These are phyloP conservation scores for Galerucella calmariensis DNA, from an alignment of 2,888 invertebrate species.

Conservation along the genomic window DNA sequence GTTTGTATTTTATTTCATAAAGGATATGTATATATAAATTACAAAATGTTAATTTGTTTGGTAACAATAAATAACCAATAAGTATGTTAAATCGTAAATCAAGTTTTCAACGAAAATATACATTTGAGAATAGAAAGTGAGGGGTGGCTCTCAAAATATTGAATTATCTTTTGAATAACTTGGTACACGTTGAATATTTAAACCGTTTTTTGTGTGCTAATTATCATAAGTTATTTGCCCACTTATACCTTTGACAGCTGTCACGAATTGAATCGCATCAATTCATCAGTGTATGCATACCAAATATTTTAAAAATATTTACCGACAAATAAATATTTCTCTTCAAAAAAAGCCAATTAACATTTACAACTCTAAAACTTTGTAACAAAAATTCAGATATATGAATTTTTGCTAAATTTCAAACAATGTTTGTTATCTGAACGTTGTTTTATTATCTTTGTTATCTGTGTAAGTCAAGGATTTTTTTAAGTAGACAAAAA, in stretches of 20 bases:
- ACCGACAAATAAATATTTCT: neutral
- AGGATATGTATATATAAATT: too few species aligned
- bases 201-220: too few species aligned
- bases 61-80: too few species aligned
- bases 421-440: neutral
- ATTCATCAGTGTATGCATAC: neutral
- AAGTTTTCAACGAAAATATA: too few species aligned
- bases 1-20: too few species aligned
- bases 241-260: neutral
- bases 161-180: too few species aligned
- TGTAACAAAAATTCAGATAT: neutral
- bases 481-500: constrained; percentile 7
- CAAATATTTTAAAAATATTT: neutral
- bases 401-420: neutral
- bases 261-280: neutral
- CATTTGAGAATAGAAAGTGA: too few species aligned
- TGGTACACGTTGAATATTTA: too few species aligned
- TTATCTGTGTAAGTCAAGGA: neutral
- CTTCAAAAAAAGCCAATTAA: neutral
- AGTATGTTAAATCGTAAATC: too few species aligned
- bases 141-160: too few species aligned
- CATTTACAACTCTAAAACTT: neutral
- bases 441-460: neutral
- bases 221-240: neutral
- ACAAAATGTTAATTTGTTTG: too few species aligned